Evolutionary conservation across 2,797 vertebrate species (phyloP).

Genomic region (Leptodactylus fallax): DNA sequence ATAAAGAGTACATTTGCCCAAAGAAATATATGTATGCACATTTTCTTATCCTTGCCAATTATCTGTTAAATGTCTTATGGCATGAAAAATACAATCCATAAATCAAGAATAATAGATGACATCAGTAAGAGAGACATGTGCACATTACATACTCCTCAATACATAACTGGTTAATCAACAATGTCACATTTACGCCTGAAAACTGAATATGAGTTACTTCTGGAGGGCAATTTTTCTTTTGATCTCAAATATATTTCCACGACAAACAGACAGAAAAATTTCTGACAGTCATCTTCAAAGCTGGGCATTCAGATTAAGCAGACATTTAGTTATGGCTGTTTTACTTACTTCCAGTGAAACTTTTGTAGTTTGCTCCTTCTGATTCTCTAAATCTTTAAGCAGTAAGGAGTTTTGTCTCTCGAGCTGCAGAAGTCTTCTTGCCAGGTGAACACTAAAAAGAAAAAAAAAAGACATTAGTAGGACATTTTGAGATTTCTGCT

Average conservation of each 20-base stretch:
- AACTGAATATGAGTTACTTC: constrained; percentile 70
- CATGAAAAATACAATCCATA: background rate
- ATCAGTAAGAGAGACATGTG: background rate
- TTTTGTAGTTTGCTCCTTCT: constrained; percentile 81
- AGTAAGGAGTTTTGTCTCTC: constrained; percentile 92
- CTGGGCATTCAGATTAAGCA: background rate
- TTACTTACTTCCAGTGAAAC: constrained; percentile 89
- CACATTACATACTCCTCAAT: background rate
- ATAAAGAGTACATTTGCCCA: background rate
- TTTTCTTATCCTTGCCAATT: background rate
- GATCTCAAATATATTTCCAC: constrained; percentile 67
- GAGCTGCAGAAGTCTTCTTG: constrained; percentile 92
- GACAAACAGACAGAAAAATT: constrained; percentile 41
- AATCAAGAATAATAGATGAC: background rate
- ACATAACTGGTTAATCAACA: constrained; percentile 59
- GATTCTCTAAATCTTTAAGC: constrained; percentile 88
- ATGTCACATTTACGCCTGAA: constrained; percentile 67
- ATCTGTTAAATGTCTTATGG: background rate
- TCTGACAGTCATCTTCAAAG: constrained; percentile 20
- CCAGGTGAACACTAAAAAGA: constrained; percentile 90
- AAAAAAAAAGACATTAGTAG: background rate
- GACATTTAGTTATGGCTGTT: background rate
- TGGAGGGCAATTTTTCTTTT: constrained; percentile 71
- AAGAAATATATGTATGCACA: background rate
- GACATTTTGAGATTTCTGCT: background rate